Conservation (phyloP, 2,888 invertebrate species). For the Nowickia ferox region DNA sequence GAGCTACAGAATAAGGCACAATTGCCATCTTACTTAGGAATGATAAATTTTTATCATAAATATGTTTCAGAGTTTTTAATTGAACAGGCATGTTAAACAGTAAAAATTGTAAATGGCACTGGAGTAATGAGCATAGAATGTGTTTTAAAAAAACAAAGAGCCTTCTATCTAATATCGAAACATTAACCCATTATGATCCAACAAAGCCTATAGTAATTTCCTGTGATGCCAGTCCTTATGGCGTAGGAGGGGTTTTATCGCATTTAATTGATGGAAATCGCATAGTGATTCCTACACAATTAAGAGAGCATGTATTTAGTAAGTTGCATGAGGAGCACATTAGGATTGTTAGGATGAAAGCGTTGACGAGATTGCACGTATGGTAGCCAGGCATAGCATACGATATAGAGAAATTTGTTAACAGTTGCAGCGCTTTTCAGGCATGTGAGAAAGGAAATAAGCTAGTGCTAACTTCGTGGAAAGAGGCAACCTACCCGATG, state of each 20-base stretch:
- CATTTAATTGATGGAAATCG: slow-evolving; percentile 51
- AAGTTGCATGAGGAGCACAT: slow-evolving; percentile 36
- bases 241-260: slow-evolving; percentile 57
- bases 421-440: slow-evolving; percentile 16
- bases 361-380: slow-evolving; percentile 49
- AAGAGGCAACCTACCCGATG: slow-evolving; percentile 14
- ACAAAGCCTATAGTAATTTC: slow-evolving; percentile 51
- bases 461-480: slow-evolving; percentile 13
- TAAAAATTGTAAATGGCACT: slow-evolving; percentile 46
- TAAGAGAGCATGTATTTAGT: slow-evolving; percentile 9
- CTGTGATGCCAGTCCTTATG: slow-evolving; percentile 50
- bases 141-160: slow-evolving; percentile 55
- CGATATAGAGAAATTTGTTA: slow-evolving; percentile 38
- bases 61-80: background rate
- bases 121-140: slow-evolving; percentile 2
- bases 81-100: slow-evolving; percentile 55
- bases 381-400: slow-evolving; percentile 52
- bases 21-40: slow-evolving; percentile 15
- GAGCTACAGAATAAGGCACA: slow-evolving; percentile 13
- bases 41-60: too few relatives aligned
- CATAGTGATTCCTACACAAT: slow-evolving; percentile 15
- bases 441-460: background rate
- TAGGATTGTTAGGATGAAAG: slow-evolving; percentile 48
- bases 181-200: slow-evolving; percentile 48
- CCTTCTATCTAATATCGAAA: slow-evolving; percentile 36